Conservation (phyloP, 2,888 invertebrate genomes). For the Lepeophtheirus nordmannii region DNA sequence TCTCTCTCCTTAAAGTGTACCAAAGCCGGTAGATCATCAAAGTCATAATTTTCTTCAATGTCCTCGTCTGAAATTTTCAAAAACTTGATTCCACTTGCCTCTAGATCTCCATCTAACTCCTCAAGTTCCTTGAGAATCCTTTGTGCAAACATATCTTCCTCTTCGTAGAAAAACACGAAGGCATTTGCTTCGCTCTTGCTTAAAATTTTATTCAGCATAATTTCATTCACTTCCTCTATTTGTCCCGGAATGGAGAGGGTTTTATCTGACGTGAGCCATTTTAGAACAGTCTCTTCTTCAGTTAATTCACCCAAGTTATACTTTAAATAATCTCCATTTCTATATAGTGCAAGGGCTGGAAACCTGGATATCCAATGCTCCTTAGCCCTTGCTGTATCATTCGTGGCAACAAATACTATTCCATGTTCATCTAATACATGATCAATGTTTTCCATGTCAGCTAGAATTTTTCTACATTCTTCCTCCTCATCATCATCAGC, state of each 20-base stretch:
- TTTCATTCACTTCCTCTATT: constrained; percentile 77
- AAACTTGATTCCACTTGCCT: constrained; percentile 79
- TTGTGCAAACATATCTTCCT: constrained; percentile 74
- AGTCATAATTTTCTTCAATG: constrained; percentile 73
- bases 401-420: constrained; percentile 82
- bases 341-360: constrained; percentile 73
- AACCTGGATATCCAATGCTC: constrained; percentile 64
- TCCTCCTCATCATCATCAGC: constrained; percentile 32
- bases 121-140: constrained; percentile 75
- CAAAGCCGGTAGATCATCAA: constrained; percentile 76
- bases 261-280: constrained; percentile 79
- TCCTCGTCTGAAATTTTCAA: constrained; percentile 81
- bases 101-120: constrained; percentile 78
- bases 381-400: constrained; percentile 61
- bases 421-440: constrained; percentile 83
- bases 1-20: constrained; percentile 85
- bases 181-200: constrained; percentile 64
- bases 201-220: constrained; percentile 75
- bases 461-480: constrained; percentile 67
- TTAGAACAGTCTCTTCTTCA: constrained; percentile 75
- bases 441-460: constrained; percentile 76
- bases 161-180: constrained; percentile 84
- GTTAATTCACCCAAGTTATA: constrained; percentile 53
- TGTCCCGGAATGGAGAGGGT: constrained; percentile 51
- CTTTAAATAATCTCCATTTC: constrained; percentile 54